A percentile compares a stretch with the other conserved stretches of the same genome.
phyloP scores from a whole-genome alignment of 2,888 invertebrate genomes.

The Ochropleura plecta region DNA sequence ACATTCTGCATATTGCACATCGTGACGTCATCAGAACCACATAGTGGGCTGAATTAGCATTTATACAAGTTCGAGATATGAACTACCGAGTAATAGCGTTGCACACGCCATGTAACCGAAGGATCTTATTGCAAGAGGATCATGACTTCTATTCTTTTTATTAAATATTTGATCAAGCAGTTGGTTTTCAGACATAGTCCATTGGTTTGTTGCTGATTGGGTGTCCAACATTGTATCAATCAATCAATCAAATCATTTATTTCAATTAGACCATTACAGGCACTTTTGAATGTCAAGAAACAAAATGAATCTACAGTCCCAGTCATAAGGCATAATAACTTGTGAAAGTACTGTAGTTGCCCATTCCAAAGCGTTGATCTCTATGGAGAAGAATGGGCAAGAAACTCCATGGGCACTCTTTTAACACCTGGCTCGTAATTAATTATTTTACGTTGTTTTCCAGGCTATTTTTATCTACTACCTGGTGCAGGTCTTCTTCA shows the following conservation, averaged over 20 bases:
- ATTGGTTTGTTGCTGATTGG: background rate
- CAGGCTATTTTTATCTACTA: background rate
- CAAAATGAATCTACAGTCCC: no score
- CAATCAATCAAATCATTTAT: no score
- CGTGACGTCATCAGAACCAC: constrained; percentile 38
- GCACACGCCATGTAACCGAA: constrained; percentile 12
- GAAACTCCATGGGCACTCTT: no score
- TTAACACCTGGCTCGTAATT: no score
- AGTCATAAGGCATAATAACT: no score
- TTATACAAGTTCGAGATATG: constrained; percentile 42
- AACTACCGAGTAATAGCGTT: constrained; percentile 3
- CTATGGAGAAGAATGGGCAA: no score
- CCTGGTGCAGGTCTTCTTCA: background rate
- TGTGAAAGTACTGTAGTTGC: no score
- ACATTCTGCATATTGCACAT: constrained; percentile 22
- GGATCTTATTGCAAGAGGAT: background rate
- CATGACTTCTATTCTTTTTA: background rate
- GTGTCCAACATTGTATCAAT: no score
- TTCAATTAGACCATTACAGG: no score
- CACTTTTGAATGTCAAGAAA: no score
- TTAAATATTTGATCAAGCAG: background rate
- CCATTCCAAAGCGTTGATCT: no score
- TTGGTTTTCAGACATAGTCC: background rate
- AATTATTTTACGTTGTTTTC: background rate
- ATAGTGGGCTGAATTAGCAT: constrained; percentile 41